These are phyloP conservation scores for Muraenolepis orangiensis DNA, from an alignment of 2,797 vertebrate genomes.

Conservation along the genomic window DNA sequence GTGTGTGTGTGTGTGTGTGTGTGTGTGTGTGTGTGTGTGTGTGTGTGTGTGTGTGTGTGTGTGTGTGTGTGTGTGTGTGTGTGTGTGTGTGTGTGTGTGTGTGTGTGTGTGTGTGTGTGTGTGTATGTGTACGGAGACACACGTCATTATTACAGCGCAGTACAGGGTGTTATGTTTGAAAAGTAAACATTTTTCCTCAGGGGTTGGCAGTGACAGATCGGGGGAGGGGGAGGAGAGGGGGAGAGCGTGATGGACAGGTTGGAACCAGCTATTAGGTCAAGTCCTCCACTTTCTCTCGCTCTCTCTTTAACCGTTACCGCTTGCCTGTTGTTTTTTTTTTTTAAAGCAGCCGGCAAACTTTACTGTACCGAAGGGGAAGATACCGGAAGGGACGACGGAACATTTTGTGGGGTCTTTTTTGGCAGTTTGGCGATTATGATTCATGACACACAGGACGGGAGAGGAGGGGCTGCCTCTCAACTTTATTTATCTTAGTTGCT, in stretches of 20 bases:
- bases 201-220: slow-evolving; percentile 47
- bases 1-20: not conserved
- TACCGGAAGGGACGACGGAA: too few relatives aligned
- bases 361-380: not conserved
- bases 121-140: slow-evolving; percentile 6
- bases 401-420: too few relatives aligned
- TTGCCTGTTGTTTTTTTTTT: slow-evolving; percentile 27
- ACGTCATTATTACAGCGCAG: slow-evolving; percentile 35
- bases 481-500: too few relatives aligned
- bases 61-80: slow-evolving; percentile 7
- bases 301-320: slow-evolving; percentile 25
- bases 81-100: slow-evolving; percentile 6
- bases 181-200: slow-evolving; percentile 67
- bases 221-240: too few relatives aligned
- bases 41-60: not conserved
- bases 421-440: too few relatives aligned
- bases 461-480: too few relatives aligned
- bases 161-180: slow-evolving; percentile 54
- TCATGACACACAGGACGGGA: too few relatives aligned
- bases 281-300: slow-evolving; percentile 18
- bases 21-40: not conserved
- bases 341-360: not conserved
- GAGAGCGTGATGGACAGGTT: slow-evolving; percentile 52
- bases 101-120: not conserved
- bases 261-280: slow-evolving; percentile 31